Base-by-base conservation (phyloP, 2,797 vertebrate genomes). In the Melopsittacus undulatus region DNA sequence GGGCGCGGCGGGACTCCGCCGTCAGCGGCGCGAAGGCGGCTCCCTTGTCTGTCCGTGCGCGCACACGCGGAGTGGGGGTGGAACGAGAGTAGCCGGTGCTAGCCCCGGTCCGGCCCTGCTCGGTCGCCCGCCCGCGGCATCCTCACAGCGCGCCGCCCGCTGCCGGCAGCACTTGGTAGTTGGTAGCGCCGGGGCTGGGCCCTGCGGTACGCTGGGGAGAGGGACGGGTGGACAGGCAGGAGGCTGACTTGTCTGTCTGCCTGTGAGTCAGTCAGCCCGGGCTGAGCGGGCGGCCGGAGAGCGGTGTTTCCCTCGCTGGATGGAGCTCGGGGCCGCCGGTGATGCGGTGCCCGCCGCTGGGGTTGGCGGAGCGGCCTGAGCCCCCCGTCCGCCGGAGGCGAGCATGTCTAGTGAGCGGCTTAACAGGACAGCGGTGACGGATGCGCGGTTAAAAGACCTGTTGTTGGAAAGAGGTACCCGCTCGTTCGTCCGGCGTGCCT, bases 401-500 rank as follows among this genome's bases (percentile, higher is more conserved):
- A 98, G 97, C 95, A 98, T 98, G 98, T 97, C 97, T 97, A 96
- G 96, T 90, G 97, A 98, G 92, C 96, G 72, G 90, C 96, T 95
- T 48, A 97, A 97, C 97, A 95, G 88, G 87, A 98, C 97, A 72
- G 93, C 97, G 87, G 95, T 96, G 97, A 97, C 97, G 97, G 98
- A 98, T 84, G 96, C 98, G 94, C 97, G 95, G 90, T 96, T 97
- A 86, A 97, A 95, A 97, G 97, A 97, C 94, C 97, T 97, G 92
- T 95, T 97, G 85, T 97, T 97, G 95, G 97, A 96, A 97, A 97
- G 97, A 98, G 98, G 98, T 98, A 98, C 93, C 76, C 56, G 75
- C 15, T 23, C 10, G 32, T 38, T 19, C 78, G 5, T 34, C 51
- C 21, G 34, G 8, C 8, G 46, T 4, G 62, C 14, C 79, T 7